These are phyloP conservation scores for Drosophila parthenogenetica DNA, from an alignment of 2,888 invertebrate species.

Conservation along the genomic window DNA sequence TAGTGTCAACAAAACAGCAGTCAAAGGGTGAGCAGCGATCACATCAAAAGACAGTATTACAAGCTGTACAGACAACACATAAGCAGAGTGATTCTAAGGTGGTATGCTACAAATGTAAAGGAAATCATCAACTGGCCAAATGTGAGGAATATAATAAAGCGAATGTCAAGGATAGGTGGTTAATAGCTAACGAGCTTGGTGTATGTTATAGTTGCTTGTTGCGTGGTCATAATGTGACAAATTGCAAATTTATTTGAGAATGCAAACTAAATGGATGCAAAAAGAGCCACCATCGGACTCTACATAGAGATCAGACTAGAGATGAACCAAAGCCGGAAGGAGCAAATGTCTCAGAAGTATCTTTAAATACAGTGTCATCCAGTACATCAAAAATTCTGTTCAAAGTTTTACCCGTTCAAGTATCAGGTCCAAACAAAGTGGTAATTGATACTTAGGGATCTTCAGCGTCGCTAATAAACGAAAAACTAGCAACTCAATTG, in stretches of 20 bases:
- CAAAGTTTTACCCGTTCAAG: neutral
- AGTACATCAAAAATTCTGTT: neutral
- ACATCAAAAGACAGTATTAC: neutral
- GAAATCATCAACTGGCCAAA: neutral
- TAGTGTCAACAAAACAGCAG: neutral
- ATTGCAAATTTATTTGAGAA: neutral
- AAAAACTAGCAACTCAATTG: neutral
- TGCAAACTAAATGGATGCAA: neutral
- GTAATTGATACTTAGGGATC: neutral
- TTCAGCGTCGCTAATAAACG: neutral
- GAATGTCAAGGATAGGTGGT: neutral
- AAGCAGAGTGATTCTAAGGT: neutral
- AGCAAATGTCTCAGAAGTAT: neutral
- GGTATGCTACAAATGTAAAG: neutral
- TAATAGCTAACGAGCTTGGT: neutral
- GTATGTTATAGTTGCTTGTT: neutral
- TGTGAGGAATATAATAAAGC: neutral
- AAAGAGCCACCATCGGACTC: neutral
- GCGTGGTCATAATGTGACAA: neutral
- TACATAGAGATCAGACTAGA: neutral
- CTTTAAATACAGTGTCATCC: neutral
- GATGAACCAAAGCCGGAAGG: neutral
- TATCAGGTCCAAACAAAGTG: neutral
- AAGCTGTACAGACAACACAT: neutral
- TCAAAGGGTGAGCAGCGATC: neutral